Percentiles rank a stretch among this genome's conserved stretches.
These are phyloP conservation scores for Malthinus seriepunctatus DNA, from an alignment of 2,888 invertebrate genomes.

Conservation along the genomic window DNA sequence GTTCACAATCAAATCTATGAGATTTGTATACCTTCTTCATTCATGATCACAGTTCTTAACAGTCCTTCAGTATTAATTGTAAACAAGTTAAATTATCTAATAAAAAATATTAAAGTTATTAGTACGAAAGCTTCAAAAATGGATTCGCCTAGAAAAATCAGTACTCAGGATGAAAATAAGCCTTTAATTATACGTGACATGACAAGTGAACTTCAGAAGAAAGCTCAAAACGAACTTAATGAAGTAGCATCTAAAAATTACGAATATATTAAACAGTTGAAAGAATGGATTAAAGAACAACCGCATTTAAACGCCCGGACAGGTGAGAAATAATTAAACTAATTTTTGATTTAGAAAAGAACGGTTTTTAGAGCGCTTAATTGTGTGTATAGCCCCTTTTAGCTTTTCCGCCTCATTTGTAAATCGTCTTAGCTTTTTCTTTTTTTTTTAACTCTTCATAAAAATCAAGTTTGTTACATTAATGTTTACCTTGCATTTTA, in stretches of 20 bases:
- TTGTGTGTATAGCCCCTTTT: background rate
- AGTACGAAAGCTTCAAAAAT: background rate
- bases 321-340: conserved; percentile 49
- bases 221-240: conserved; percentile 58
- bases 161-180: background rate
- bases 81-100: too few relatives aligned
- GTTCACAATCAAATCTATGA: background rate
- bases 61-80: too few relatives aligned
- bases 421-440: too few relatives aligned
- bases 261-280: conserved; percentile 58
- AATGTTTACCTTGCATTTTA: too few relatives aligned
- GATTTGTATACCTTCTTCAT: too few relatives aligned
- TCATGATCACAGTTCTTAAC: too few relatives aligned
- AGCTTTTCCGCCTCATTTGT: too few relatives aligned
- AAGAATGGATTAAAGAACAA: conserved; percentile 62
- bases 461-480: too few relatives aligned
- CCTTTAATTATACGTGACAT: conserved; percentile 13
- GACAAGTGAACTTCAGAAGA: conserved; percentile 56
- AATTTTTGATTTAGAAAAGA: background rate
- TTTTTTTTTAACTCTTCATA: too few relatives aligned
- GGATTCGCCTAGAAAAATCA: background rate
- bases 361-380: too few relatives aligned
- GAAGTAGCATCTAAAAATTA: conserved; percentile 56
- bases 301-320: conserved; percentile 61
- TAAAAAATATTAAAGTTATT: too few relatives aligned